Evolutionary conservation across 2,113 vertebrate species (phyloP).

Genomic region (Rhombomys opimus): DNA sequence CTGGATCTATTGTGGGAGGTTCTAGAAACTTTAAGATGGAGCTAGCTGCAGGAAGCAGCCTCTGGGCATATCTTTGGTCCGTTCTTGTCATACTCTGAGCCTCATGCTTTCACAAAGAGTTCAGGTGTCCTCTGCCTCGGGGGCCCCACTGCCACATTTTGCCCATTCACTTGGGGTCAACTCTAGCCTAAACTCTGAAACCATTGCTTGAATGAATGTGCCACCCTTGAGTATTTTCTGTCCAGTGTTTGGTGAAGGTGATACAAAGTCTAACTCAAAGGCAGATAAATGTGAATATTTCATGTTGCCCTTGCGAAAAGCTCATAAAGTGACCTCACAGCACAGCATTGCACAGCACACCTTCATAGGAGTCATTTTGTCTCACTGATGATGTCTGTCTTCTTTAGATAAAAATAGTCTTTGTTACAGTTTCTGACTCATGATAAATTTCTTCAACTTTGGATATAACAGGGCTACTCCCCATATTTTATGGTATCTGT

Average conservation of each 20-base stretch:
- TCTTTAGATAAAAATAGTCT: neutral
- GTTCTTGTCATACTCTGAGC: neutral
- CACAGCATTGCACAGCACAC: neutral
- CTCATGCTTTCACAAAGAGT: neutral
- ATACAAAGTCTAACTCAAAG: slow-evolving; percentile 8
- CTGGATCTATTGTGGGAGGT: neutral
- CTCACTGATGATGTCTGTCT: neutral
- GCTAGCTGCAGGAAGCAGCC: neutral
- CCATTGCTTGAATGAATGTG: neutral
- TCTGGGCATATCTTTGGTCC: neutral
- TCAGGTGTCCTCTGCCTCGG: neutral
- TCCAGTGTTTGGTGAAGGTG: neutral
- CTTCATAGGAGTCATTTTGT: neutral
- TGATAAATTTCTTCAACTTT: slow-evolving; percentile 41
- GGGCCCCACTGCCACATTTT: neutral
- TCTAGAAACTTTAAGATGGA: neutral
- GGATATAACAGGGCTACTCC: neutral
- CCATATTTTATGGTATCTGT: neutral
- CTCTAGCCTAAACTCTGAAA: neutral
- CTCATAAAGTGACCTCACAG: slow-evolving; percentile 37
- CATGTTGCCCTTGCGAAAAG: slow-evolving; percentile 38
- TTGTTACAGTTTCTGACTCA: neutral
- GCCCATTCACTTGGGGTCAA: neutral
- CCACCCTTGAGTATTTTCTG: neutral
- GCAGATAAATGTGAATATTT: slow-evolving; percentile 16